Evolutionary conservation across 2,888 invertebrate species (phyloP).

Genomic region (Ectobius pallidus): DNA sequence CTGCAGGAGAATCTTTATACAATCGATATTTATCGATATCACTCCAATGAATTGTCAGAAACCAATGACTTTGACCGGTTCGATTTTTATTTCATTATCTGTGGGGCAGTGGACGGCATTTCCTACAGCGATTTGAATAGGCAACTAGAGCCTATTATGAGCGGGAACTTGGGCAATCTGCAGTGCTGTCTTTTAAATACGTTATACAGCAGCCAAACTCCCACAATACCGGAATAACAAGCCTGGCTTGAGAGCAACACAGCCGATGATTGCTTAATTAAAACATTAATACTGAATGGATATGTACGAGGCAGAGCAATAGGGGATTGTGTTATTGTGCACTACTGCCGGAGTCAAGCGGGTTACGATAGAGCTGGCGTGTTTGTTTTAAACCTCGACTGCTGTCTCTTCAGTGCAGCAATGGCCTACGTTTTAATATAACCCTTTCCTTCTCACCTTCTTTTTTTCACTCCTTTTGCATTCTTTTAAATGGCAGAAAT

Average conservation of each 20-base stretch:
- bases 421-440: too few species aligned
- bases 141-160: conserved; percentile 20
- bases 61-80: conserved; percentile 19
- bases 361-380: conserved; percentile 21
- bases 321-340: conserved; percentile 36
- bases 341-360: conserved; percentile 26
- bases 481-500: too few species aligned
- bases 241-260: neutral
- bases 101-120: neutral
- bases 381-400: conserved; percentile 37
- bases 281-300: conserved; percentile 43
- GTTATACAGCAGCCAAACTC: conserved; percentile 25
- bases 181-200: conserved; percentile 23
- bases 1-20: too few species aligned
- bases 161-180: neutral
- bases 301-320: conserved; percentile 17
- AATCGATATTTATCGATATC: too few species aligned
- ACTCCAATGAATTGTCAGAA: conserved; percentile 10
- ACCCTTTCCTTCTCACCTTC: too few species aligned
- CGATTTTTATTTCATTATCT: neutral
- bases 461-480: too few species aligned
- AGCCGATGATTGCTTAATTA: conserved; percentile 44
- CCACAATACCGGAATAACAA: conserved; percentile 28
- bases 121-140: conserved; percentile 27
- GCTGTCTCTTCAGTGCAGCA: too few species aligned